Evolutionary conservation across 2,113 vertebrate genomes (phyloP), one percentile per base, ranked within the genome.

Genomic region (Embiotoca jacksoni): DNA sequence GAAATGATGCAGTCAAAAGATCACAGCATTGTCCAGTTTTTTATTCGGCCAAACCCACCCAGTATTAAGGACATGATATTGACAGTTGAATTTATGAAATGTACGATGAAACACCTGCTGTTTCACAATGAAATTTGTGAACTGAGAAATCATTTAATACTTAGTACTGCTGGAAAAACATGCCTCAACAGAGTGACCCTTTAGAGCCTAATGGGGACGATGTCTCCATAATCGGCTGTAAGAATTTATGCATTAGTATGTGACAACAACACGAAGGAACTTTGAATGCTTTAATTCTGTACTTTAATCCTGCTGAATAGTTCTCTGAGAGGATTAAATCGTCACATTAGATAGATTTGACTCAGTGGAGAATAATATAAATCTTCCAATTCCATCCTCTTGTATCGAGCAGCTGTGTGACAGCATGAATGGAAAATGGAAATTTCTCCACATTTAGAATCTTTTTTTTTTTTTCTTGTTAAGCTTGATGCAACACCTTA

Each of bases 291-390:
- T 9, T 50, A 3, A 83, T 58, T 80, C 50, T 58, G 53, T 70
- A 80, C 72, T 80, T 76, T 87, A 60, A 84, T 87, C 63, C 65
- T 55, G 50, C 47, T 73, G 76, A 79, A 79, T 75, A 56, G 41
- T 72, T 72, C 61, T 72, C 67, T 65, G 71, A 86, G 81, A 86
- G 83, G 81, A 88, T 84, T 91, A 87, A 86, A 74, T 62, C 83
- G 79, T 86, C 89, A 81, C 67, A 76, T 91, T 85, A 88, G 74
- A 88, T 75, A 67, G 54, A 85, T 88, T 81, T 11, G 41, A 33
- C 54, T 82, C 73, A 67, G 49, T 46, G 46, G 37, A 81, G 69
- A 85, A 57, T 67, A 67, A 76, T 72, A 81, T 63, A 78, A 85
- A 80, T 84, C 68, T 76, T 72, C 37, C 49, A 46, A 11, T 73